These are phyloP conservation scores for Conomelus anceps DNA, from an alignment of 2,888 invertebrate genomes.

Conservation along the genomic window DNA sequence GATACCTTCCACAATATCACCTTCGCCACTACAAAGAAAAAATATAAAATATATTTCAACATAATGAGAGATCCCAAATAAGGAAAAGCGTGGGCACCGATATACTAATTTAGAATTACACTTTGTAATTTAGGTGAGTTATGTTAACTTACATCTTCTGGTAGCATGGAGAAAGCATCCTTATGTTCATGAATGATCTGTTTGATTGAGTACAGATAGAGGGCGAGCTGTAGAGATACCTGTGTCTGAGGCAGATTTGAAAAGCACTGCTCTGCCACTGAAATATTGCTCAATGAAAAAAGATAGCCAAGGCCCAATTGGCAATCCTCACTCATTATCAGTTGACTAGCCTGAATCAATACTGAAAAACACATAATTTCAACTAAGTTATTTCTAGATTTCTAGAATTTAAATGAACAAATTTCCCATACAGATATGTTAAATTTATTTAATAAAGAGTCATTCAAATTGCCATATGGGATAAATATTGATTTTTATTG, in stretches of 20 bases:
- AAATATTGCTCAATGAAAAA: slow-evolving; percentile 39
- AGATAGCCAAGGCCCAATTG: slow-evolving; percentile 48
- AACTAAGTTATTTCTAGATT: neutral
- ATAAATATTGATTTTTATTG: too few relatives aligned
- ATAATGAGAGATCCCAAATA: too few relatives aligned
- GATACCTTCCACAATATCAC: too few relatives aligned
- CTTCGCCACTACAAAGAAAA: too few relatives aligned
- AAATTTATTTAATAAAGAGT: too few relatives aligned
- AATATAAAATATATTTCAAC: too few relatives aligned
- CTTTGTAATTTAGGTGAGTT: too few relatives aligned
- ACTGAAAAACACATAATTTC: slow-evolving; percentile 12
- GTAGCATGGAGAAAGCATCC: slow-evolving; percentile 10
- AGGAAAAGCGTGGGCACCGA: too few relatives aligned
- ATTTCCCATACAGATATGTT: too few relatives aligned
- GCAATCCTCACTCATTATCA: slow-evolving; percentile 46
- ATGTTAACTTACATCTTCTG: slow-evolving; percentile 3
- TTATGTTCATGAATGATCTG: neutral
- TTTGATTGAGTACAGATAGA: slow-evolving; percentile 10
- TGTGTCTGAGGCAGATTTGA: slow-evolving; percentile 16
- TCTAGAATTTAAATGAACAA: neutral
- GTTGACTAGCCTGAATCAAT: slow-evolving; percentile 11
- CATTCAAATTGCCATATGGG: too few relatives aligned
- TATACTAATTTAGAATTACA: too few relatives aligned
- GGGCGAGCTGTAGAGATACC: slow-evolving; percentile 20
- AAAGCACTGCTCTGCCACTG: slow-evolving; percentile 20